Conservation (phyloP, 1,140 invertebrate genomes). For the Drosophila pseudoobscura region DNA sequence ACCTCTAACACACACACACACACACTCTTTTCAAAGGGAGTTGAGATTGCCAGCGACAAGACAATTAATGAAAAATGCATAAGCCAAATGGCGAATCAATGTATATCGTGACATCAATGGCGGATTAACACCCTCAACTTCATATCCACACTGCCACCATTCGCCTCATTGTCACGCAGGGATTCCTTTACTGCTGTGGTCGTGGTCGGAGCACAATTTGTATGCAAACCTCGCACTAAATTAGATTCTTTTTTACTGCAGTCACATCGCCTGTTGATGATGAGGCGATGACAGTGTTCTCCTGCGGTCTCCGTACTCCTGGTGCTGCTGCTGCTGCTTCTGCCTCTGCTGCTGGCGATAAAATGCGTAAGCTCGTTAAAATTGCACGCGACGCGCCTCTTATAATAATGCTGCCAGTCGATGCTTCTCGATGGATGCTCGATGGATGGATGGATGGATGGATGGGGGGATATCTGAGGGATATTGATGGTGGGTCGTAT, state of each 20-base stretch:
- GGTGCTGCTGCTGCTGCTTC: constrained; percentile 19
- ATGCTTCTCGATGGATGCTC: constrained; percentile 42
- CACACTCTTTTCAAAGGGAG: too few relatives aligned
- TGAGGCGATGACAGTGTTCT: constrained; percentile 28
- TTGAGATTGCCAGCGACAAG: constrained; percentile 25
- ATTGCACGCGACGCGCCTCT: constrained; percentile 74
- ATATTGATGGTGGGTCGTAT: constrained; percentile 41
- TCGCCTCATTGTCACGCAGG: constrained; percentile 60
- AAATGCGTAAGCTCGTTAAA: constrained; percentile 81
- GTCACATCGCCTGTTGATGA: constrained; percentile 60
- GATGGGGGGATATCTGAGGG: not conserved
- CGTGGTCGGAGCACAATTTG: constrained; percentile 51
- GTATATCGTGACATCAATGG: constrained; percentile 82
- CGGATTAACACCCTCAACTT: constrained; percentile 51
- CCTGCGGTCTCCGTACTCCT: constrained; percentile 3
- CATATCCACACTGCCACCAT: constrained; percentile 6
- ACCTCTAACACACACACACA: not conserved
- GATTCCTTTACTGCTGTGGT: constrained; percentile 20
- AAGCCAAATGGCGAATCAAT: constrained; percentile 75
- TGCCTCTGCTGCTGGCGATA: constrained; percentile 50
- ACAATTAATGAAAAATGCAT: constrained; percentile 82
- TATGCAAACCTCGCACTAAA: constrained; percentile 82
- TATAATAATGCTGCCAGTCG: constrained; percentile 72
- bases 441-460: constrained; percentile 7
- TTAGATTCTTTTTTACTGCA: constrained; percentile 82